phyloP scores from a whole-genome alignment of 1,140 invertebrate genomes.

The Tyrophagus putrescentiae region DNA sequence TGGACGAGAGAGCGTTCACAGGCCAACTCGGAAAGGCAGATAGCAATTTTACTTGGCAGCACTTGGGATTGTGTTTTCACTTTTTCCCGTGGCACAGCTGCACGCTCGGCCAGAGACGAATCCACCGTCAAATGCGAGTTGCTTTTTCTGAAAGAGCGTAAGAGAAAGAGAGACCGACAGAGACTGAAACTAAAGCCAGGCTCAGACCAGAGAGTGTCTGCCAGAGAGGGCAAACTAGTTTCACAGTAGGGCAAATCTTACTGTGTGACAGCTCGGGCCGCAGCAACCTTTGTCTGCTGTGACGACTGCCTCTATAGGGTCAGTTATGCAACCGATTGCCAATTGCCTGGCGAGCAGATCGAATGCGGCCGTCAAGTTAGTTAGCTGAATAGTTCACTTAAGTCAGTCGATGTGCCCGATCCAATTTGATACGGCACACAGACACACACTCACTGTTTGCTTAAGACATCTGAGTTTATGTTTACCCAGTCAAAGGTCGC shows the following conservation, averaged over 20 bases:
- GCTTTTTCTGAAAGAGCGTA: not conserved
- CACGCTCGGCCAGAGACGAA: conserved; percentile 8
- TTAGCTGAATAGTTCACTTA: too few species aligned
- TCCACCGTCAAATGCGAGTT: not conserved
- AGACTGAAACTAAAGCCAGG: too few species aligned
- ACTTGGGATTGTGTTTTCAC: conserved; percentile 23
- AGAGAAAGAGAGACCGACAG: not conserved
- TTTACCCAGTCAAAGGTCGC: too few species aligned
- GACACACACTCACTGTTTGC: too few species aligned
- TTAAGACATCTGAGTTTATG: too few species aligned
- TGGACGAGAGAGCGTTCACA: not conserved
- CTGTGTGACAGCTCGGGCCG: not conserved
- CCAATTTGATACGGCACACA: too few species aligned
- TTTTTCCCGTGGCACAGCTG: conserved; percentile 24
- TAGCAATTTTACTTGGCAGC: too few species aligned
- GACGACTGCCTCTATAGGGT: conserved; percentile 12
- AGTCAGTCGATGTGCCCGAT: not conserved
- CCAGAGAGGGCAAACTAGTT: too few species aligned
- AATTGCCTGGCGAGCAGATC: not conserved
- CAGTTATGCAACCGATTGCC: conserved; percentile 14
- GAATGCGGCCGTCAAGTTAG: not conserved
- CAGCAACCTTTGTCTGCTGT: too few species aligned
- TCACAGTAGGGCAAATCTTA: too few species aligned
- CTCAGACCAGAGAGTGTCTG: too few species aligned
- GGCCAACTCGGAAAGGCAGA: not conserved